Evolutionary conservation across 2,797 vertebrate species (phyloP), one percentile per base, ranked within the genome.

Genomic region (Hephaestus fuliginosus): DNA sequence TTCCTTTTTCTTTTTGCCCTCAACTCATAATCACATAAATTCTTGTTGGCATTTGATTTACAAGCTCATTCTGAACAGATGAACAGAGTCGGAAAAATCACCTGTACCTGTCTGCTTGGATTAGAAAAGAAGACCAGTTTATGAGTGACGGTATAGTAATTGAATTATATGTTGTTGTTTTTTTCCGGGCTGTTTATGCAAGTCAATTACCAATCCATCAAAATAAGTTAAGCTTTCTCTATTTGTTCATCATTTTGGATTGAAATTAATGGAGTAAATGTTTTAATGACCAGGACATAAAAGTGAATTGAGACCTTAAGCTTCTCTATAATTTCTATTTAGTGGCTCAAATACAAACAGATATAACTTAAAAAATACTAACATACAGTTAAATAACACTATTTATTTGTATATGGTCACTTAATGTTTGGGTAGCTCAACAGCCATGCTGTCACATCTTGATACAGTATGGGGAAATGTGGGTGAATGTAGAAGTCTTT

Each of bases 401-500:
- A 70, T 61, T 53, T 2, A 70, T 70, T 5, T 1, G 7, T 53
- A 7, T 5, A 14, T 49, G 12, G 7, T 66, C 0, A 60, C 74
- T 63, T 76, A 41, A 51, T 53, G 28, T 57, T 58, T 56, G 30
- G 9, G 6, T 36, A 41, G 28, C 33, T 60, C 0, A 2, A 44
- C 36, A 78, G 18, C 53, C 25, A 25, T 46, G 7, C 51, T 44
- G 14, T 30, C 12, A 4, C 22, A 49, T 11, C 46, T 52, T 67
- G 3, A 78, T 56, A 33, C 8, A 63, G 57, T 30, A 1, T 9
- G 18, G 33, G 6, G 55, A 52, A 60, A 66, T 68, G 56, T 28
- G 12, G 1, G 8, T 39, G 4, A 60, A 36, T 82, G 61, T 44
- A 22, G 43, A 83, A 39, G 28, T 76, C 74, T 75, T 84, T 44